Conservation (phyloP, 2,113 vertebrate species). For the Phaethon lepturus region DNA sequence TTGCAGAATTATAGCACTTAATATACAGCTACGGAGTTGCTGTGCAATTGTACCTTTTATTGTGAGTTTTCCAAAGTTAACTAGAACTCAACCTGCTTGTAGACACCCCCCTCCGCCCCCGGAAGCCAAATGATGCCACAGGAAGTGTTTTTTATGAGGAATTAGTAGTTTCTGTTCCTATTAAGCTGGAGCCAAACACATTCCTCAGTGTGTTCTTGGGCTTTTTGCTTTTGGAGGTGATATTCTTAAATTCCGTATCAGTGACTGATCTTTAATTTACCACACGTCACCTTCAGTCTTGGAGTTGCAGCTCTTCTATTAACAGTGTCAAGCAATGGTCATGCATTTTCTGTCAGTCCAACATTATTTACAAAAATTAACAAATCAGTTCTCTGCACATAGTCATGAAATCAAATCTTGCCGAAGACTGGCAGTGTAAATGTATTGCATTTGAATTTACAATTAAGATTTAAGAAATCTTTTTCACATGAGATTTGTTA, state of each 20-base stretch:
- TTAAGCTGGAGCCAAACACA: not conserved
- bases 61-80: conserved; percentile 20
- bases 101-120: no score
- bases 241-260: not conserved
- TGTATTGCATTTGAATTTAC: not conserved
- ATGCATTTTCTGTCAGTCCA: not conserved
- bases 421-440: not conserved
- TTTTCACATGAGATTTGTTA: not conserved
- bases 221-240: not conserved
- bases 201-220: not conserved
- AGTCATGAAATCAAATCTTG: not conserved
- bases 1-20: conserved; percentile 31
- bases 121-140: not conserved
- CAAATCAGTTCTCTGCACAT: not conserved
- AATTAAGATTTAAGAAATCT: not conserved
- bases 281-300: not conserved
- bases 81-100: not conserved
- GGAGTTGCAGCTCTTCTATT: not conserved
- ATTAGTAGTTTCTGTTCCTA: conserved; percentile 56
- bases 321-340: not conserved
- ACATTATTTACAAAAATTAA: not conserved
- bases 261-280: not conserved
- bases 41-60: not conserved
- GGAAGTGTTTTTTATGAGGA: not conserved
- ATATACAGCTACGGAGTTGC: conserved; percentile 1